Evolutionary conservation across 2,888 invertebrate genomes (phyloP), one percentile per base, ranked within the genome.

Genomic region (Xiphydria camelus): DNA sequence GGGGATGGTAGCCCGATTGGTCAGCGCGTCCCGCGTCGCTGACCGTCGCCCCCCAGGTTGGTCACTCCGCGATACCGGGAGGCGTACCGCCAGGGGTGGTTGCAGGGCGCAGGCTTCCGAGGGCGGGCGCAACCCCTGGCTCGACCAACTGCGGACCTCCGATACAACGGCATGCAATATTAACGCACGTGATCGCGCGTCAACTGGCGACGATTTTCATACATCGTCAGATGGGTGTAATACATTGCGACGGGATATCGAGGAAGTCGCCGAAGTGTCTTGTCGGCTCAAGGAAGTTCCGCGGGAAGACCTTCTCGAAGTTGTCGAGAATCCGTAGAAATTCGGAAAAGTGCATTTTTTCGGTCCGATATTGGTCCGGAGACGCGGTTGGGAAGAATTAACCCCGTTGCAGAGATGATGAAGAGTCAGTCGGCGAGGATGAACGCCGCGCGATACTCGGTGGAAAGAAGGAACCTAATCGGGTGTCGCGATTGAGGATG

Each of bases 61-160:
- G 29, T 12, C 29, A 29, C 29, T 29, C 15, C 12, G 7, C 29
- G 12, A 14, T 29, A 18, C 17, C 23, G 6, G 23, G 23, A 6
- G 23, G 7, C 23, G n/a, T 23, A 23, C 23, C 23, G 23, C 6
- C n/a, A 34, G 34, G 34, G 34, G 34, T 15, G 34, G 34, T 15
- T 10, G 34, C 15, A 32, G 33, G 46, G 55, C 61, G 61, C 61
- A 59, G 59, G 61, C 23, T 45, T 52, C 20, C 4, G 36, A 47
- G 34, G 61, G 61, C 60, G 59, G 54, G 19, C 10, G 34, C 34
- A 34, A 34, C 34, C 34, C 34, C 34, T 10, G 9, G 10, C 17
- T 34, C 15, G 34, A 18, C 34, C 34, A 34, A 34, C 18, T 14
- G 10, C 10, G 10, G 6, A 6, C n/a, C 15, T 7, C 12, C 19